A percentile compares a stretch with the other conserved stretches of the same genome.
phyloP scores from a whole-genome alignment of 2,888 invertebrate species.

The Pedicia rivosa region DNA sequence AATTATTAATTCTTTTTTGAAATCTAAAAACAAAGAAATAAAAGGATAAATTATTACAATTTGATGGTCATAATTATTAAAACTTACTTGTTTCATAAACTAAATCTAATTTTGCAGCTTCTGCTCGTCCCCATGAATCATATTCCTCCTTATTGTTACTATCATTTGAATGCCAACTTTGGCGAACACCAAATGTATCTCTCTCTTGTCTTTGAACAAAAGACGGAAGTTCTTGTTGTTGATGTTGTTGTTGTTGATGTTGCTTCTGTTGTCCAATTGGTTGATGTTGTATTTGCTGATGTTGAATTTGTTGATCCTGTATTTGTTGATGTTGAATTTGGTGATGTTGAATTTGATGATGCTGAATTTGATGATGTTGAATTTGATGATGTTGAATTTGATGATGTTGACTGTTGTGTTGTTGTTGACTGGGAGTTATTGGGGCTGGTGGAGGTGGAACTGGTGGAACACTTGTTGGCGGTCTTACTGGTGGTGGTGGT shows the following conservation, averaged over 20 bases:
- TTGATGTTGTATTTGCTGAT: slow-evolving; percentile 40
- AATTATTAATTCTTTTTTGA: slow-evolving; percentile 23
- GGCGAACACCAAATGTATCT: slow-evolving; percentile 57
- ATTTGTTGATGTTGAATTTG: slow-evolving; percentile 32
- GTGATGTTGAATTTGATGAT: slow-evolving; percentile 28
- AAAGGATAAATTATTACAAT: not conserved
- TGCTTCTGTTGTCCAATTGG: slow-evolving; percentile 31
- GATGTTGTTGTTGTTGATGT: slow-evolving; percentile 20
- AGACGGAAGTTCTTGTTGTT: slow-evolving; percentile 26
- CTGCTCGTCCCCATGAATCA: slow-evolving; percentile 32
- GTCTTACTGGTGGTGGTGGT: slow-evolving; percentile 40
- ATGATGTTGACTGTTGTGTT: slow-evolving; percentile 15
- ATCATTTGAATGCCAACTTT: slow-evolving; percentile 37
- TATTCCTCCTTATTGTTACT: slow-evolving; percentile 34
- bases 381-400: slow-evolving; percentile 19
- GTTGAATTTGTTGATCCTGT: slow-evolving; percentile 41
- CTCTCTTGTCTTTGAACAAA: slow-evolving; percentile 56
- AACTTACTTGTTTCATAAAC: slow-evolving; percentile 23
- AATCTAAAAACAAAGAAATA: slow-evolving; percentile 6
- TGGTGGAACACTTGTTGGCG: slow-evolving; percentile 35
- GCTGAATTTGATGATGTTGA: slow-evolving; percentile 27
- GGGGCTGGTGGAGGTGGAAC: slow-evolving; percentile 50
- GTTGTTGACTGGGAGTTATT: slow-evolving; percentile 34
- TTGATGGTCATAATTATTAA: slow-evolving; percentile 4
- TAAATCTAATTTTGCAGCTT: slow-evolving; percentile 29